Conservation (phyloP, 1,140 invertebrate species). For the Cepaea nemoralis region DNA sequence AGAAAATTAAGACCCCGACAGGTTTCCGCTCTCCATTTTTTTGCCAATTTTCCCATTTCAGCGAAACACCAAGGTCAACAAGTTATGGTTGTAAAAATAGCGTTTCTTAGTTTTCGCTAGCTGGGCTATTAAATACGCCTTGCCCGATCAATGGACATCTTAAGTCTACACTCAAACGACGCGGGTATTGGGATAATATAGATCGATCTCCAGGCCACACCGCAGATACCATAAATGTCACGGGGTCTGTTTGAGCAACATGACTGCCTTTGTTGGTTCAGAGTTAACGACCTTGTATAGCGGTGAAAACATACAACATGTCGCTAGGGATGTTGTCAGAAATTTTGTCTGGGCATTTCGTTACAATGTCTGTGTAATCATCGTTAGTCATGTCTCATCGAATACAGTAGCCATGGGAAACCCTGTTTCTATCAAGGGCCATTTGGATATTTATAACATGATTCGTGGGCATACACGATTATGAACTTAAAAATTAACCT, state of each 20-base stretch:
- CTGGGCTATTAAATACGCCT: not conserved
- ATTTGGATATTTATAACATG: too few relatives aligned
- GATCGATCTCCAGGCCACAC: not conserved
- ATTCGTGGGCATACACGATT: too few relatives aligned
- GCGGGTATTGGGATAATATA: not conserved
- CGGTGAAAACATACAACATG: not conserved
- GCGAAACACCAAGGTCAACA: too few relatives aligned
- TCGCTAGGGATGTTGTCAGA: not conserved
- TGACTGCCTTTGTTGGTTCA: not conserved
- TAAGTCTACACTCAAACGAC: not conserved
- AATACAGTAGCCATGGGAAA: too few relatives aligned
- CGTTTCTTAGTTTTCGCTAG: not conserved
- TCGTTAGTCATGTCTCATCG: too few relatives aligned
- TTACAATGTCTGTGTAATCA: too few relatives aligned
- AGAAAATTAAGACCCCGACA: not conserved
- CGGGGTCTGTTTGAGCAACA: not conserved
- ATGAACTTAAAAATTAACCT: too few relatives aligned
- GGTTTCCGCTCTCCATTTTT: not conserved
- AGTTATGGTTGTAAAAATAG: too few relatives aligned
- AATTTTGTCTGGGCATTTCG: too few relatives aligned
- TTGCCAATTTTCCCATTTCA: not conserved
- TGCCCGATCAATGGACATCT: not conserved
- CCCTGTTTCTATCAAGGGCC: too few relatives aligned
- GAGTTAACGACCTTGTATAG: not conserved
- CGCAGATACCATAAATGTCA: not conserved